Base-by-base conservation (phyloP, 2,888 invertebrate species). In the Noctua janthina region DNA sequence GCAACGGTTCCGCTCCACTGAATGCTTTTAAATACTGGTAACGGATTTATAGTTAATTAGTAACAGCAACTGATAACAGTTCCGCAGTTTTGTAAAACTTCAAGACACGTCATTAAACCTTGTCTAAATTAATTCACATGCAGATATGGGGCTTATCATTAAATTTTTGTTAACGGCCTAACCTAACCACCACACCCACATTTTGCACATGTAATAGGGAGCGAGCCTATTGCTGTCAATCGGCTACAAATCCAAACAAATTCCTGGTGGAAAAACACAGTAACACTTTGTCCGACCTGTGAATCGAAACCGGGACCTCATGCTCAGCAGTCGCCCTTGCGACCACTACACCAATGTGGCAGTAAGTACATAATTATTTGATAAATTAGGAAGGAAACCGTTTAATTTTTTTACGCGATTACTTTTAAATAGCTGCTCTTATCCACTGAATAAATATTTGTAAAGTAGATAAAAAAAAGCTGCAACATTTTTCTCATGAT, bases 1-100 rank as follows among this genome's bases (percentile, higher is more conserved):
- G 92, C 92, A 91, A 85, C 84, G 85, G 94, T 94, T 94, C 92
- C 92, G 93, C 93, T 88, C 89, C 91, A 90, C 67, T 92, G 91
- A 70, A 76, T 77, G 62, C 82, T 82, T 79, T 80, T 80, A 81
- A 87, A 77, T 90, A 77, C 75, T 59, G 67, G 79, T 76, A 87
- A 73, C 74, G 43, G 67, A 82, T 71, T 86, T 74, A 43, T 88
- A 73, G 79, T 43, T 74, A 76, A 74, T 68, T 76, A 67, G 39
- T 73, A 59, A 67, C 62, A 67, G 39, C 71, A 29, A 54, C 54
- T 75, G 62, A 78, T 72, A 69, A 72, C 69, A 69, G 62, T 86
- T 75, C 68, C 56, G 69, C 39, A 82, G 46, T 66, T 82, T 43
- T 49, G 35, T 56, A 29, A 66, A 54, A n/a, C 62, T 39, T 69